phyloP scores from a whole-genome alignment of 53 echinoderm and acorn worm genomes.

The Paracentrotus lividus region DNA sequence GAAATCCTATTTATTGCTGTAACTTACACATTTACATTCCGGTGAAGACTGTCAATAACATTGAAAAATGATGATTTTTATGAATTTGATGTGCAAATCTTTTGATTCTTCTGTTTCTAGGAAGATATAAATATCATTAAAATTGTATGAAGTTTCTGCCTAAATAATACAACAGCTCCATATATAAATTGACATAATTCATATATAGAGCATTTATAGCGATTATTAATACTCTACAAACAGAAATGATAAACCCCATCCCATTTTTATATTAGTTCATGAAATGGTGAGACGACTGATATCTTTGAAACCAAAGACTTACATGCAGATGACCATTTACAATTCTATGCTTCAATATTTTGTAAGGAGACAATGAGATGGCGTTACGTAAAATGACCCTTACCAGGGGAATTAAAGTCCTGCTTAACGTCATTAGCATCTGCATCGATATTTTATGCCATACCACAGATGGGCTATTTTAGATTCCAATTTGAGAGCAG shows the following conservation, averaged over 20 bases:
- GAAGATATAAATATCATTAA: background rate
- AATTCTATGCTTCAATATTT: background rate
- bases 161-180: no score
- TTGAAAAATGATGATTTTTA: background rate
- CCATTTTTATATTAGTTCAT: no score
- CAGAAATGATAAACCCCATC: no score
- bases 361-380: background rate
- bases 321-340: background rate
- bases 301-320: background rate
- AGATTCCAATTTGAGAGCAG: slow-evolving; percentile 39
- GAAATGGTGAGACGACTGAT: background rate
- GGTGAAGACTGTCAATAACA: background rate
- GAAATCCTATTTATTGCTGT: background rate
- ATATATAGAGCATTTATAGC: background rate
- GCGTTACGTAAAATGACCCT: background rate
- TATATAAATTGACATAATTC: background rate
- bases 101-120: background rate
- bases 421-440: background rate
- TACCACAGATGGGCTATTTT: background rate
- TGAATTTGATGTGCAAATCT: background rate
- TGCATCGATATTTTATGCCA: background rate
- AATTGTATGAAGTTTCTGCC: no score
- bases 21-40: background rate
- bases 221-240: background rate
- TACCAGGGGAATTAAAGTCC: background rate